phyloP scores from a whole-genome alignment of 2,888 invertebrate genomes.

The Leptodirus hochenwartii region DNA sequence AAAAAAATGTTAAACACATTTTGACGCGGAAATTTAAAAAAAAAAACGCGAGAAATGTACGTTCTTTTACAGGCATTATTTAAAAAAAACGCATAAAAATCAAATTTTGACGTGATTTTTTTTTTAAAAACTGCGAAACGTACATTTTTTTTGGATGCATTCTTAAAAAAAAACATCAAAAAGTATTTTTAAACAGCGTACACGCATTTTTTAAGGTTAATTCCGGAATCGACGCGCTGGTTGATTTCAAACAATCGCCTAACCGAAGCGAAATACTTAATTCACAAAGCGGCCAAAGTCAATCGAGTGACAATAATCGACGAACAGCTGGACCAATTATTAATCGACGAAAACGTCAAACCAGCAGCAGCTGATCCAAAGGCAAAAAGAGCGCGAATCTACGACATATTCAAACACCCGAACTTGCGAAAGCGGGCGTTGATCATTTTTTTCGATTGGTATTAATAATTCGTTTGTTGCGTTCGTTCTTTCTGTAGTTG shows the following conservation, averaged over 20 bases:
- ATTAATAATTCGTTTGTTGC: constrained; percentile 13
- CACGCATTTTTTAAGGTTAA: constrained; percentile 32
- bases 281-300: constrained; percentile 42
- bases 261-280: constrained; percentile 39
- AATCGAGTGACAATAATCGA: constrained; percentile 40
- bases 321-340: constrained; percentile 32
- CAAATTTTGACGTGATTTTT: no score
- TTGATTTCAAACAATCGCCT: constrained; percentile 42
- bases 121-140: no score
- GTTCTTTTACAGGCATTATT: no score
- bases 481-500: background rate
- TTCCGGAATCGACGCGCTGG: constrained; percentile 61
- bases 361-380: background rate
- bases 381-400: constrained; percentile 29
- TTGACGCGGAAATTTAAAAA: no score
- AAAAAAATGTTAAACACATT: no score
- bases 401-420: constrained; percentile 42
- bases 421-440: constrained; percentile 44
- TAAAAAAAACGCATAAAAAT: no score
- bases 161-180: no score
- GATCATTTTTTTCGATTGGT: constrained; percentile 60
- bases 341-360: constrained; percentile 20
- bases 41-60: no score
- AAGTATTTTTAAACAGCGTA: no score
- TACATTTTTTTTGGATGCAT: no score